phyloP scores from a whole-genome alignment of 2,113 vertebrate genomes.

The Lepus americanus region DNA sequence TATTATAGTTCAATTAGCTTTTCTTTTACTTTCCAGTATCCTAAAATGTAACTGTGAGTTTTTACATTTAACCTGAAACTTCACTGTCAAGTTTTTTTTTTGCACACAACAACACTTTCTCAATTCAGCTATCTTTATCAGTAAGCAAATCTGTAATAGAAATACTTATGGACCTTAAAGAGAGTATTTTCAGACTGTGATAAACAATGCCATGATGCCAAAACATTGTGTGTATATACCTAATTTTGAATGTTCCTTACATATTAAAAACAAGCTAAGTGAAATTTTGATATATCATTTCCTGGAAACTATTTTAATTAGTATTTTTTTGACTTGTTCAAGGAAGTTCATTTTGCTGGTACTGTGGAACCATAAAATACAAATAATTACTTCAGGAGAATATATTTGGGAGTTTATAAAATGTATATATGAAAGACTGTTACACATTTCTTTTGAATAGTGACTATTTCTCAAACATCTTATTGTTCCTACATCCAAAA shows the following conservation, averaged over 20 bases:
- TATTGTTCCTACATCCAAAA: neutral
- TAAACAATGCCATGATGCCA: neutral
- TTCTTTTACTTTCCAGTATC: conserved; percentile 63
- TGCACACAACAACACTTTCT: conserved; percentile 64
- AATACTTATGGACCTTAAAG: neutral
- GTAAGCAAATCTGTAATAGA: neutral
- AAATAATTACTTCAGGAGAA: neutral
- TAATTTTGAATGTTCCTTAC: neutral
- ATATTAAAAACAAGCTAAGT: neutral
- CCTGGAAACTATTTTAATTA: neutral
- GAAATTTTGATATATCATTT: neutral
- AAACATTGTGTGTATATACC: neutral
- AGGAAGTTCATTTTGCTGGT: neutral
- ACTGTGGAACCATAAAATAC: neutral
- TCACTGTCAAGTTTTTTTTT: conserved; percentile 63
- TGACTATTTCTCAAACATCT: neutral
- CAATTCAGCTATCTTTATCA: neutral
- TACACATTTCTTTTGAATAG: neutral
- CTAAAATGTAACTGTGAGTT: conserved; percentile 59
- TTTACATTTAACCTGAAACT: conserved; percentile 13
- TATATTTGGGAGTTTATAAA: neutral
- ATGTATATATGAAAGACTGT: neutral
- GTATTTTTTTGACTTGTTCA: neutral
- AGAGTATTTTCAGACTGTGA: neutral
- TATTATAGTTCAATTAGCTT: conserved; percentile 18